Evolutionary conservation across 2,113 vertebrate genomes (phyloP).

Genomic region (Nymphicus hollandicus): DNA sequence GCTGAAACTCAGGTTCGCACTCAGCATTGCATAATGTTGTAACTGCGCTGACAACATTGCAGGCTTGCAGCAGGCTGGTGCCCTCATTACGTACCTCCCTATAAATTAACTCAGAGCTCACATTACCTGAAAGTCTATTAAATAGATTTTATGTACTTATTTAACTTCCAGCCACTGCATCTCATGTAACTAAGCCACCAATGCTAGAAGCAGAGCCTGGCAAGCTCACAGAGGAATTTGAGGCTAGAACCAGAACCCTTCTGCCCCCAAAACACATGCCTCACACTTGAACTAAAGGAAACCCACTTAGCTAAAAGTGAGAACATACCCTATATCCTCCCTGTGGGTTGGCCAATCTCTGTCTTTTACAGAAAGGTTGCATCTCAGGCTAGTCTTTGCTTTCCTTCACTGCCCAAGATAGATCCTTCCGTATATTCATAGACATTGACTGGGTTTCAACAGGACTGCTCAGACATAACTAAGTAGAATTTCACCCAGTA

Average conservation of each 20-base stretch:
- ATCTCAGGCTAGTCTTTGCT: not conserved
- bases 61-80: not conserved
- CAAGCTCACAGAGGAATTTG: not conserved
- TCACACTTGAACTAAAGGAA: not conserved
- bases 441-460: not conserved
- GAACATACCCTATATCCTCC: not conserved
- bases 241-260: not conserved
- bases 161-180: not conserved
- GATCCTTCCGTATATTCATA: not conserved
- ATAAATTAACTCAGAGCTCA: not conserved
- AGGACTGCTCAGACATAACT: not conserved
- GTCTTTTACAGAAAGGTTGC: not conserved
- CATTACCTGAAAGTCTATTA: not conserved
- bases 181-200: not conserved
- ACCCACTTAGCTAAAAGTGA: not conserved
- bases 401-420: not conserved
- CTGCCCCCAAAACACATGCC: not conserved
- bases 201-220: not conserved
- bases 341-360: not conserved
- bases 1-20: not conserved
- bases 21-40: too few relatives aligned
- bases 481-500: not conserved
- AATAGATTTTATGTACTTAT: not conserved
- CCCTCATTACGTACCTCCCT: not conserved
- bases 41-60: rapidly evolving